Base-by-base conservation (phyloP, 2,797 vertebrate species). In the Cynopterus sphinx region DNA sequence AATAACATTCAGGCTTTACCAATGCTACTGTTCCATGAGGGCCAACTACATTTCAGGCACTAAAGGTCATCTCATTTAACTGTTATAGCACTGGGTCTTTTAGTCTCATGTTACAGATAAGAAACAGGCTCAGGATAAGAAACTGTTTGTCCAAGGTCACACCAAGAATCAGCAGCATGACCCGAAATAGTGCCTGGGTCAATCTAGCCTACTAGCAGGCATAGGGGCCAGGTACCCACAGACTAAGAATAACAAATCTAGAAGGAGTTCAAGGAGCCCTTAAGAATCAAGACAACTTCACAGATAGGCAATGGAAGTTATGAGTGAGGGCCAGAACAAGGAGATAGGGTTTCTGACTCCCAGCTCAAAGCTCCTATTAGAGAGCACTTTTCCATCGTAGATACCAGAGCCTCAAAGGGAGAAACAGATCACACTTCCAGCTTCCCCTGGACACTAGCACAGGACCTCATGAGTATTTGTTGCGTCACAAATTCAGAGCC, bases 401-500 rank as follows among this genome's bases (percentile, higher is more conserved):
- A 16, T 19, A 90, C 26, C 53, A 81, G 46, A 87, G 39, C 7
- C 33, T 46, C 68, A 53, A 73, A 65, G 2, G 9, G 43, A 89
- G 28, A 31, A 61, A 68, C 43, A 49, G 43, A 83, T 81, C 94
- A 92, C 10, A 43, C 39, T 57, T 17, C 68, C 31, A 71, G 46
- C 21, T 70, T 90, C 55, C 61, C 61, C 24, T 74, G 85, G 71
- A 78, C 3, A 63, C 68, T 26, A 65, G 43, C 86, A 92, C 0
- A 3, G 39, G 33, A 28, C 65, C 77, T 95, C 36, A 88, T 5
- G 17, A 67, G 22, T 87, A 67, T 74, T 46, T 90, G 6, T 6
- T 89, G 39, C 59, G 65, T 90, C 94, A 93, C n/a, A 83, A 11
- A 85, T 75, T 95, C 73, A 88, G 59, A 92, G 71, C 41, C 73